Evolutionary conservation across 2,888 invertebrate genomes (phyloP).

Genomic region (Lasioglossum morio): DNA sequence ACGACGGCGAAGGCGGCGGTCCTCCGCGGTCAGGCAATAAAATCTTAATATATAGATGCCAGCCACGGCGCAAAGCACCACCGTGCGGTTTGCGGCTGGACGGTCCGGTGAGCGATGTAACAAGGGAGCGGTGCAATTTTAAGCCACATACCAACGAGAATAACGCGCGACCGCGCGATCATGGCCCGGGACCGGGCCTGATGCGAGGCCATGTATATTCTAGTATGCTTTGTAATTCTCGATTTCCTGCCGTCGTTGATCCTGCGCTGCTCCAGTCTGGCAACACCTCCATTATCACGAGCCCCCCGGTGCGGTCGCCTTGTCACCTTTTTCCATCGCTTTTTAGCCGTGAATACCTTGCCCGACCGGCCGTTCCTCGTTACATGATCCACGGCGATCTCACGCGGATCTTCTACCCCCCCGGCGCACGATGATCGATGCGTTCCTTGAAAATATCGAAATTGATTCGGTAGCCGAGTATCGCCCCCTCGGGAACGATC

Average conservation of each 20-base stretch:
- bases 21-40: conserved; percentile 60
- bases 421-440: neutral
- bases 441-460: conserved; percentile 5
- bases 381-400: conserved; percentile 20
- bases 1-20: neutral
- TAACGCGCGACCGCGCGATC: conserved; percentile 55
- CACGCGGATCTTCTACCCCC: conserved; percentile 6
- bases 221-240: conserved; percentile 70
- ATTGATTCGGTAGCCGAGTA: conserved; percentile 2
- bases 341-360: conserved; percentile 18
- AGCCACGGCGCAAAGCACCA: conserved; percentile 59
- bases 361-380: conserved; percentile 14
- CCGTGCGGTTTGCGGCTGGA: conserved; percentile 81
- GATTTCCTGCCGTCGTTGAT: conserved; percentile 71
- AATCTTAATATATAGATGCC: conserved; percentile 70
- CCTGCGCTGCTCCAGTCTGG: conserved; percentile 1
- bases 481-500: neutral
- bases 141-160: conserved; percentile 68
- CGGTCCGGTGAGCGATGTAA: conserved; percentile 79
- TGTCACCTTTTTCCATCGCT: conserved; percentile 49
- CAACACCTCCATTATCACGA: conserved; percentile 48
- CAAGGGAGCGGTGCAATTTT: conserved; percentile 71
- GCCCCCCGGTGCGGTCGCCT: conserved; percentile 41
- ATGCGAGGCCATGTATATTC: conserved; percentile 62
- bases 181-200: conserved; percentile 30